Conservation (phyloP, 1,140 invertebrate genomes). For the Chironomus tepperi region DNA sequence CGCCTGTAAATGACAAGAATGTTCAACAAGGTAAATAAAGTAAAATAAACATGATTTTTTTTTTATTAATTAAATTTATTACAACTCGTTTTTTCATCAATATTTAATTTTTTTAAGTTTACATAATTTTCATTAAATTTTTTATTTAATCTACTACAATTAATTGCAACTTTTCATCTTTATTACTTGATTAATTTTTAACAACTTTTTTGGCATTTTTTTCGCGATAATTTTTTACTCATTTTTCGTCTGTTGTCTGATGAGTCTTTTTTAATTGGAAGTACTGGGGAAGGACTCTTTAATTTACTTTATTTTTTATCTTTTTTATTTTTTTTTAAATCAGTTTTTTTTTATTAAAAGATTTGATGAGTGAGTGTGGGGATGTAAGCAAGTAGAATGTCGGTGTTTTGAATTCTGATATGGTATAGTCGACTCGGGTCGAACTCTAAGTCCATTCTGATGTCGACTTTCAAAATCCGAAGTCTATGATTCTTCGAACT, state of each 20-base stretch:
- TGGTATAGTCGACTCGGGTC: too few species aligned
- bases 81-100: conserved; percentile 22
- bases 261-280: neutral
- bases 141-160: neutral
- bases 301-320: too few species aligned
- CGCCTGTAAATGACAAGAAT: neutral
- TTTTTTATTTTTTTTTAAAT: too few species aligned
- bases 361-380: too few species aligned
- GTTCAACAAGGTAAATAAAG: neutral
- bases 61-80: neutral
- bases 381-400: too few species aligned
- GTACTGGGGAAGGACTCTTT: too few species aligned
- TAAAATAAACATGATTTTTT: neutral
- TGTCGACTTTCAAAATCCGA: too few species aligned
- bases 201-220: neutral
- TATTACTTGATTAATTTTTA: conserved; percentile 8
- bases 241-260: neutral
- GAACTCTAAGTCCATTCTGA: too few species aligned
- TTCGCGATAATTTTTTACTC: neutral
- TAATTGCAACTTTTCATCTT: neutral
- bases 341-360: too few species aligned
- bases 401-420: too few species aligned
- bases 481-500: too few species aligned
- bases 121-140: conserved; percentile 15
- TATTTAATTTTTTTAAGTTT: conserved; percentile 10